Percentiles rank a stretch among this genome's conserved stretches.
These are phyloP conservation scores for Trigoniulus corallinus DNA, from an alignment of 1,140 invertebrate genomes.

Conservation along the genomic window DNA sequence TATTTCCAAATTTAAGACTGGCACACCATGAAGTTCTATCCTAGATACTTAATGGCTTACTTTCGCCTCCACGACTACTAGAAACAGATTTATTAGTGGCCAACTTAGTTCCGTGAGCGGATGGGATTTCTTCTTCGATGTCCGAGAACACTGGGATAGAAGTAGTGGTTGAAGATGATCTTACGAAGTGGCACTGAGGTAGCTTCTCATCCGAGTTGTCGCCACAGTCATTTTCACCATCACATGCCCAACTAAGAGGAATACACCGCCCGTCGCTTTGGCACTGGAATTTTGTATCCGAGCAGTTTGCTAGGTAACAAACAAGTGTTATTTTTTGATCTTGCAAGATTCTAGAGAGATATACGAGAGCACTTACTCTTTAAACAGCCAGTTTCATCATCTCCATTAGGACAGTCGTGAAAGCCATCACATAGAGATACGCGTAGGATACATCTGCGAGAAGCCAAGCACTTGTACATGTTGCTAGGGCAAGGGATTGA, in stretches of 20 bases:
- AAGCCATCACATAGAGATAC: constrained; percentile 20
- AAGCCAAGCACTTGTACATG: constrained; percentile 15
- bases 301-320: no score
- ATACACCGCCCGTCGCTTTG: constrained; percentile 71
- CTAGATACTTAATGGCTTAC: not conserved
- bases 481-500: constrained; percentile 2
- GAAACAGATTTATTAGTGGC: no score
- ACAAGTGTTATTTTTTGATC: no score
- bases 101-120: not conserved
- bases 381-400: constrained; percentile 23
- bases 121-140: not conserved
- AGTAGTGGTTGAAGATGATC: not conserved
- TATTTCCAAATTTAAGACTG: not conserved
- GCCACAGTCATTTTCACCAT: constrained; percentile 55
- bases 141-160: not conserved
- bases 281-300: constrained; percentile 82
- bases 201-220: constrained; percentile 61
- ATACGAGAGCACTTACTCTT: no score
- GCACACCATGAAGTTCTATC: not conserved
- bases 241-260: constrained; percentile 58
- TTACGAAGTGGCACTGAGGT: constrained; percentile 32
- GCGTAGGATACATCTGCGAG: constrained; percentile 16
- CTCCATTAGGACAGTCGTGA: constrained; percentile 21
- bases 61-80: not conserved
- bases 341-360: no score